Base-by-base conservation (phyloP, 1,140 invertebrate species). In the Nylanderia fulva region DNA sequence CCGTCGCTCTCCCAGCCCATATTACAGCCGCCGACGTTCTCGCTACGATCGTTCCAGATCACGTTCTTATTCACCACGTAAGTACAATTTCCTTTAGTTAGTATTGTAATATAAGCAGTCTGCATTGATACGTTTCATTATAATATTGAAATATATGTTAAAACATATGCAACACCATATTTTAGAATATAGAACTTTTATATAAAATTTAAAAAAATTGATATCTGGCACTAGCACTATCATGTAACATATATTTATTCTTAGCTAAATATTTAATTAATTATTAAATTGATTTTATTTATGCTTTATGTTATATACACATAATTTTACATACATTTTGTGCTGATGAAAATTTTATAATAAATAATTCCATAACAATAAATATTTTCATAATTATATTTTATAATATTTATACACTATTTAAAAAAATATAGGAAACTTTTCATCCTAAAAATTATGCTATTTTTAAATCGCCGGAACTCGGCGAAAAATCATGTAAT, bases 1-100 rank as follows among this genome's bases (percentile, higher is more conserved):
- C 86, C 94, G 96, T 3, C 95, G 96, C 69, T 96, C 96, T 4
- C 96, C 96, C 21, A 97, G 96, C 27, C 96, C 96, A 4, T 96
- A 96, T 84, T 96, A 96, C 88, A 93, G 93, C 85, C 94, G 95
- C 60, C 94, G 95, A 71, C 95, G 96, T 33, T 92, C 95, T 27
- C 95, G 96, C 52, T 97, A 98, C 91, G 97, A 98, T 86, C 96
- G 97, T 66, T 97, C 97, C 27, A 95, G 97, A 89, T 98, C 97
- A 88, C 96, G 97, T 86, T 98, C 98, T 89, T 98, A 98, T 95
- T 97, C 97, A 86, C 98, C 98, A 94, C 97, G 98, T 98, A 96
- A 97, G 96, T 97, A 90, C 88, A 85, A 86, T 83, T 83, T 83
- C 64, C 52, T 85, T 33, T 60, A 61, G 86, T 84, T 85, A 54